Evolutionary conservation across 1,140 invertebrate genomes (phyloP), one percentile per base, ranked within the genome.

Genomic region (Latrodectus geometricus): DNA sequence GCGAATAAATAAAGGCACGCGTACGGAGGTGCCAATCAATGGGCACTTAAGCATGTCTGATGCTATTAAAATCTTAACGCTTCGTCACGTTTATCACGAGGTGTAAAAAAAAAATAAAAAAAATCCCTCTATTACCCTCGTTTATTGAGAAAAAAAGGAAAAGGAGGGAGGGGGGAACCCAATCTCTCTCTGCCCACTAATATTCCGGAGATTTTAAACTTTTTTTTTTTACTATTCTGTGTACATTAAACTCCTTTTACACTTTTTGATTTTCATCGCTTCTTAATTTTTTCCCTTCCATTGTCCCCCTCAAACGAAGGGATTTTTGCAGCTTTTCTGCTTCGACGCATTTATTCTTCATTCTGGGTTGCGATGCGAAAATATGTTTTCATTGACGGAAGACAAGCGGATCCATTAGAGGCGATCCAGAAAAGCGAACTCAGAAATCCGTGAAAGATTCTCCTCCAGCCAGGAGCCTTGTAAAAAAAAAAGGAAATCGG

Each of bases 61-160:
- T 84, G 82, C 82, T 84, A 84, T 84, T 84, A 84, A 84, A 84
- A 84, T 84, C 82, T 84, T 84, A 75, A 84, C 73, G 82, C 82
- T 35, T 84, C 82, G 82, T 84, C 82, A 84, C 82, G 54, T 49
- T 15, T 56, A 72, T 76, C 56, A 69, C 54, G 54, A 54, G 21
- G 74, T 8, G 50, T 20, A 20, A 66, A 48, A 65, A 65, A 48
- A 48, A 61, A 21, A 66, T 20, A 69, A 80, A 80, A 52, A 80
- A 23, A 50, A 20, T 54, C 50, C 69, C 54, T 23, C 79, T 66
- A n/a, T 50, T 74, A 14, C 83, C 81, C 23, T 76, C 17, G 11
- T 61, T 68, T 76, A 66, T 68, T 50, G n/a, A 20, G 21, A 78
- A 86, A 77, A 77, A 75, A 83, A 83, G 50, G 35, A 12, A 75